These are phyloP conservation scores for Ferdinandea cuprea DNA, from an alignment of 2,888 invertebrate species.

Conservation along the genomic window DNA sequence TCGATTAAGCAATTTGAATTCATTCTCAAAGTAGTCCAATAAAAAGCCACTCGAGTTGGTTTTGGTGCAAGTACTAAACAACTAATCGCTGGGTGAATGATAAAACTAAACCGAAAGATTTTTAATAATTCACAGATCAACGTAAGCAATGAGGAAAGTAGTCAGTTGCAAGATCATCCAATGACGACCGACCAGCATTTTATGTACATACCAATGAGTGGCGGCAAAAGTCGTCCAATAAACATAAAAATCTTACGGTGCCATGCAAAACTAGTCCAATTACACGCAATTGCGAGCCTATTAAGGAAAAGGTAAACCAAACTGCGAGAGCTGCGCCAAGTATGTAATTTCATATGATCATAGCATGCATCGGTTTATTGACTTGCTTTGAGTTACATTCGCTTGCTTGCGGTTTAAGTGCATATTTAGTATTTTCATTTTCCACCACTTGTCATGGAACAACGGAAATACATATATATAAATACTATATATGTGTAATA, in stretches of 20 bases:
- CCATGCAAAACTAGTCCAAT: slow-evolving; percentile 73
- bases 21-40: slow-evolving; percentile 36
- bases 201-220: slow-evolving; percentile 22
- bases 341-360: slow-evolving; percentile 72
- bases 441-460: slow-evolving; percentile 23
- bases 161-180: slow-evolving; percentile 59
- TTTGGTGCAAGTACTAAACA: background rate
- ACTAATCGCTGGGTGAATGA: slow-evolving; percentile 12
- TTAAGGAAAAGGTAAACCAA: slow-evolving; percentile 68
- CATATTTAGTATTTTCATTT: slow-evolving; percentile 41
- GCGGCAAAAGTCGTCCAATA: slow-evolving; percentile 65
- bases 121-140: slow-evolving; percentile 49
- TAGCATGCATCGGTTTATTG: slow-evolving; percentile 63
- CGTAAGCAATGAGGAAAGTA: slow-evolving; percentile 42
- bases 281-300: slow-evolving; percentile 70
- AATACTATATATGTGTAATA: too few relatives aligned
- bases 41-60: slow-evolving; percentile 43
- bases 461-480: too few relatives aligned
- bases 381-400: slow-evolving; percentile 59
- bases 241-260: slow-evolving; percentile 71
- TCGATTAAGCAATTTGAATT: slow-evolving; percentile 43
- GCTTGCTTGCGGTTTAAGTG: slow-evolving; percentile 53
- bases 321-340: slow-evolving; percentile 34
- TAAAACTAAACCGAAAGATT: slow-evolving; percentile 47
- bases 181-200: slow-evolving; percentile 49